phyloP scores from a whole-genome alignment of 2,797 vertebrate genomes.

The Hippocampus kuda region DNA sequence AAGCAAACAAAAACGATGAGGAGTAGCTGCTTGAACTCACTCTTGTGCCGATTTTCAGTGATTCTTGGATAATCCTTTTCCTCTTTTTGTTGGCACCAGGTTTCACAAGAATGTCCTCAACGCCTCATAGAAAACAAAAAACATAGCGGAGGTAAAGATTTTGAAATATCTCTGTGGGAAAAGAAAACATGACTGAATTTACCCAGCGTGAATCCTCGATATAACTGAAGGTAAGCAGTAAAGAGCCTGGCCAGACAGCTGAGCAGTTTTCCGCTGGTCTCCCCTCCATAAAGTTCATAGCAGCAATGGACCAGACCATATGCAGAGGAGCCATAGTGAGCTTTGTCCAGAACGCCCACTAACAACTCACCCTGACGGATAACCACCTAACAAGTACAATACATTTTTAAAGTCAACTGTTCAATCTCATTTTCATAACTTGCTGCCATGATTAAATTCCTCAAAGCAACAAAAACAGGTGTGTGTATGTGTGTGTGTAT shows the following conservation, averaged over 20 bases:
- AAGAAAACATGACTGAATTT: background rate
- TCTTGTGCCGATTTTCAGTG: constrained; percentile 70
- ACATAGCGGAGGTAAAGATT: background rate
- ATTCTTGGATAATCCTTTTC: constrained; percentile 73
- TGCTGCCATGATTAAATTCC: background rate
- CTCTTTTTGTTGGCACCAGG: constrained; percentile 73
- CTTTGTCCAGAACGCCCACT: constrained; percentile 91
- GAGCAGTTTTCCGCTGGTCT: constrained; percentile 84
- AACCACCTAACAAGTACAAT: constrained; percentile 70
- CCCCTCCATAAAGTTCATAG: constrained; percentile 88
- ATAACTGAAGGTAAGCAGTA: constrained; percentile 91
- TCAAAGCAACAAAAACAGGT: background rate
- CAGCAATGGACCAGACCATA: constrained; percentile 95
- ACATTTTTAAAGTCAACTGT: background rate
- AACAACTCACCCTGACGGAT: constrained; percentile 84
- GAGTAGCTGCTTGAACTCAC: constrained; percentile 54
- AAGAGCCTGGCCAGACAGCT: constrained; percentile 91
- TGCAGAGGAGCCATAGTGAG: constrained; percentile 91
- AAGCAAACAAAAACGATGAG: background rate
- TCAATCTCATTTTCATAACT: background rate
- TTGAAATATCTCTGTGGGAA: background rate
- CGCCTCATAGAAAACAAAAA: constrained; percentile 60
- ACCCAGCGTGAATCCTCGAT: constrained; percentile 92
- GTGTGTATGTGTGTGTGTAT: background rate
- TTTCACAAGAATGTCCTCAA: constrained; percentile 95